These are phyloP conservation scores for Drosophila algonquin DNA, from an alignment of 2,888 invertebrate genomes.

Conservation along the genomic window DNA sequence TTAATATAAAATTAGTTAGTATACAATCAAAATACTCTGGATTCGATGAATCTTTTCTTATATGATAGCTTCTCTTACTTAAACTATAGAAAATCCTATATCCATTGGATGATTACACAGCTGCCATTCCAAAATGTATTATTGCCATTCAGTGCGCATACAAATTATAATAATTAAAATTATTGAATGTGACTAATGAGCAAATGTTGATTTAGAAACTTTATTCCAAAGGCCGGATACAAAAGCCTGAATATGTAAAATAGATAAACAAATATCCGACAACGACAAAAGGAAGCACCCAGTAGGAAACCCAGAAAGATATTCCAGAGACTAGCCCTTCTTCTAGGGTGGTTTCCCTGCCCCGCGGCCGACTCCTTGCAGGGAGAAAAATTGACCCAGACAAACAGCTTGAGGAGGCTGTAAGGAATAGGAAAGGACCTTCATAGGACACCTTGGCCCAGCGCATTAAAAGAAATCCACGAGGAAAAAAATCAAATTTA, in stretches of 20 bases:
- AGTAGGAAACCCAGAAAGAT: constrained; percentile 6
- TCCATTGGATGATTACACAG: constrained; percentile 19
- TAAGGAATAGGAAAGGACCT: not conserved
- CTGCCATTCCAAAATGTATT: constrained; percentile 26
- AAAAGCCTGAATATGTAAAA: constrained; percentile 61
- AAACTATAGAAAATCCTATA: not conserved
- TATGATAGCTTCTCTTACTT: not conserved
- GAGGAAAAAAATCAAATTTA: constrained; percentile 38
- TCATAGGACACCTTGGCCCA: constrained; percentile 19
- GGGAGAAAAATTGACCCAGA: constrained; percentile 30
- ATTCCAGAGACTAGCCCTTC: constrained; percentile 1
- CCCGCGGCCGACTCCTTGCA: constrained; percentile 45
- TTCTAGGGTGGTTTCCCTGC: constrained; percentile 18
- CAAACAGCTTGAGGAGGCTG: not conserved
- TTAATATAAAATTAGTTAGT: not conserved
- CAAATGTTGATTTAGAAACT: constrained; percentile 74
- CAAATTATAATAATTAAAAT: constrained; percentile 63
- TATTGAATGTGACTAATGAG: constrained; percentile 76
- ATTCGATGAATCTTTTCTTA: not conserved
- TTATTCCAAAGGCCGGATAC: constrained; percentile 44
- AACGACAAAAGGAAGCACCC: constrained; percentile 4
- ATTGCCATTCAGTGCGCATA: constrained; percentile 6
- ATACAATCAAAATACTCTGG: not conserved
- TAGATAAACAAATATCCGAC: constrained; percentile 55
- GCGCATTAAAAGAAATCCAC: constrained; percentile 31